Evolutionary conservation across 35 echinoderm and acorn worm species (phyloP), one percentile per base, ranked within the genome.

Genomic region (Lytechinus variegatus): DNA sequence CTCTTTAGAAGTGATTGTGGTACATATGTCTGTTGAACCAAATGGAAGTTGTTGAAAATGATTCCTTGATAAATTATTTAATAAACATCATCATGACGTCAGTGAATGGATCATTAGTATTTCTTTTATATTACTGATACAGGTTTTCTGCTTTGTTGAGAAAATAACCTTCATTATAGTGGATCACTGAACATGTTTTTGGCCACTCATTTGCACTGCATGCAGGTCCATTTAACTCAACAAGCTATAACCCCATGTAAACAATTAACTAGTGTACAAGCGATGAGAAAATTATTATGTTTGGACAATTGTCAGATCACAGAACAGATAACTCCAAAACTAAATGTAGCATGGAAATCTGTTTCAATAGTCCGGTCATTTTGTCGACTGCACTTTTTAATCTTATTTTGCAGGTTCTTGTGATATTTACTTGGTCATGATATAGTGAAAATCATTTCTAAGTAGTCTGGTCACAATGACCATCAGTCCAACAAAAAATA

Each of bases 331-430:
- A 79, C 66, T 79, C 21, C 66, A 79, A n/a, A 79, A 79, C 66
- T 79, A 79, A 79, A 79, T 79, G 66, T 79, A 79, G 66, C 66
- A 79, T 79, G 66, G 66, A 79, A 79, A 8, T n/a, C 66, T 79
- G n/a, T 79, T 79, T 79, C 56, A 24, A 79, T 79, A n/a, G 21
- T 79, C 21, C 4, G 9, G 56, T 58, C 6, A 10, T 9, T 58
- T 24, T 79, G 21, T 79, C 21, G n/a, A n/a, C 66, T 79, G 6
- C 66, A 79, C 21, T 79, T 79, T 79, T 79, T 0, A 79, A 79
- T 79, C 66, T 79, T 6, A 24, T 79, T 58, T 79, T 79, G 66
- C 66, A 11, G 19, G 16, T 4, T 79, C 2, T 79, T 79, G 4
- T 79, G 66, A 71, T 79, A 79, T 79, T 79, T 79, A 79, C 19